These are phyloP conservation scores for Pantherophis vulpinus DNA, from an alignment of 2,797 vertebrate genomes.

Conservation along the genomic window DNA sequence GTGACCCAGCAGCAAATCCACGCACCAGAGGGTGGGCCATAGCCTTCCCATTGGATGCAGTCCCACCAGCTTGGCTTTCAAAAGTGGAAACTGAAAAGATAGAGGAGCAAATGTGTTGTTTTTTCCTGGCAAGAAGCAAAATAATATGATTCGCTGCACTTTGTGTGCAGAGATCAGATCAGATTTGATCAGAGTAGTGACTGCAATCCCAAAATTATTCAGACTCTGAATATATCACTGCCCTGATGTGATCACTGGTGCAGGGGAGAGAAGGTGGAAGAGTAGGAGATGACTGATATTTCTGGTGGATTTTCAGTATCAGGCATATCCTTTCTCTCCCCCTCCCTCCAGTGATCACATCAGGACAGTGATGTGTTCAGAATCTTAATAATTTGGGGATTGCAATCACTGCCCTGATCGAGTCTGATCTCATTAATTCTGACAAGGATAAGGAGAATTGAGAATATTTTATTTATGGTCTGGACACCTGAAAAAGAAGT, in stretches of 20 bases:
- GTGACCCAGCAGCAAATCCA: neutral
- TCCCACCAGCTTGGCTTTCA: neutral
- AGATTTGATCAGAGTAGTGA: neutral
- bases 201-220: neutral
- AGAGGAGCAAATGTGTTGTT: neutral
- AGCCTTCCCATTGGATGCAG: neutral
- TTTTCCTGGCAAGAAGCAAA: neutral
- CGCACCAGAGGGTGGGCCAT: neutral
- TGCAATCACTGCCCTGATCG: conserved; percentile 85
- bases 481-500: conserved; percentile 90
- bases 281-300: neutral
- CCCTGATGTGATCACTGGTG: neutral
- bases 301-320: neutral
- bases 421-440: conserved; percentile 99
- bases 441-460: conserved; percentile 98
- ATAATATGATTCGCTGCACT: neutral
- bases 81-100: too few species aligned
- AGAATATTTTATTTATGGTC: conserved; percentile 91
- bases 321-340: neutral
- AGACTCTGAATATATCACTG: conserved; percentile 98
- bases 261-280: neutral
- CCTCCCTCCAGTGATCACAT: neutral
- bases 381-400: neutral
- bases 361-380: neutral
- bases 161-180: neutral